phyloP scores from a whole-genome alignment of 1,140 invertebrate species.

The Drosophila tsacasi region DNA sequence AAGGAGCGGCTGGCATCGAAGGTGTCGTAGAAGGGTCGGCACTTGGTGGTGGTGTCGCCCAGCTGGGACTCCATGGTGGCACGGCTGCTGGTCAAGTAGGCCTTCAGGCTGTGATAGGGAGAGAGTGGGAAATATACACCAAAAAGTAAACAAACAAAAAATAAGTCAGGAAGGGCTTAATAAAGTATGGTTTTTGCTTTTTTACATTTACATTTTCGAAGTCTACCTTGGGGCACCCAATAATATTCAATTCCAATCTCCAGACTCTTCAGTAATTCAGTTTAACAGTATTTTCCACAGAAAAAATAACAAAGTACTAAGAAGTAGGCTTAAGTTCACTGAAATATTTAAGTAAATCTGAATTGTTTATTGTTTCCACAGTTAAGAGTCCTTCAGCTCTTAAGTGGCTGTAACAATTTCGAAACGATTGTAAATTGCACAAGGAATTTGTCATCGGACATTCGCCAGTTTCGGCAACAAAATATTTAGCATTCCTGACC shows the following conservation, averaged over 20 bases:
- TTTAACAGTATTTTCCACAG: not conserved
- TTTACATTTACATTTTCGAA: not conserved
- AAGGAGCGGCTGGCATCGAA: constrained; percentile 88
- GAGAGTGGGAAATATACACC: not conserved
- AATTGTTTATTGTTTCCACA: not conserved
- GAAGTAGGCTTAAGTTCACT: not conserved
- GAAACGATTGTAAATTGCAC: constrained; percentile 2
- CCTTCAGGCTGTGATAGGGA: constrained; percentile 86
- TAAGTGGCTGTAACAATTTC: constrained; percentile 18
- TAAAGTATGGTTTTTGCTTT: not conserved
- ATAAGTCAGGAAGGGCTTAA: not conserved
- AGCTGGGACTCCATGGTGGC: constrained; percentile 88
- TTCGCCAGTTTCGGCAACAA: not conserved
- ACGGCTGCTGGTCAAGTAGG: constrained; percentile 89
- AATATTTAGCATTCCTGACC: constrained; percentile 25
- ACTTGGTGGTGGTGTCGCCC: constrained; percentile 88
- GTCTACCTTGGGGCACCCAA: not conserved
- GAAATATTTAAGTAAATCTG: not conserved
- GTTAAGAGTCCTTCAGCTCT: not conserved
- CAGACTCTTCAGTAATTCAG: not conserved
- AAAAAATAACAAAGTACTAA: not conserved
- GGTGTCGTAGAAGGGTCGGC: constrained; percentile 90
- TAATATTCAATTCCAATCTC: too few relatives aligned
- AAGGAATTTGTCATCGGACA: constrained; percentile 5
- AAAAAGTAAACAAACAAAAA: not conserved